phyloP scores from a whole-genome alignment of 2,113 vertebrate species.

The Microtus pennsylvanicus region DNA sequence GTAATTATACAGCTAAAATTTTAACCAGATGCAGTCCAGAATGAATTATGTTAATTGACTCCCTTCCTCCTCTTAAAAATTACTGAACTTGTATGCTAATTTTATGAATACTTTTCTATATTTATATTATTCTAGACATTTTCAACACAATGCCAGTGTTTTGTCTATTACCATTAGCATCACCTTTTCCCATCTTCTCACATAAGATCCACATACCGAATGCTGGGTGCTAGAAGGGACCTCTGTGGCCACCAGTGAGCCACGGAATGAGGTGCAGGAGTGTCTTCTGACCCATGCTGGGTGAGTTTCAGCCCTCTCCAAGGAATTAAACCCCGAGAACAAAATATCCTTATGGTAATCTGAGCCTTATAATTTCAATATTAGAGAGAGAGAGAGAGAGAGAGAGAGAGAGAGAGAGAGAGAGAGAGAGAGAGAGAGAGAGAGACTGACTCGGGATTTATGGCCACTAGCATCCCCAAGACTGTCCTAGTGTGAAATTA shows the following conservation, averaged over 20 bases:
- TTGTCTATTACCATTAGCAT: not conserved
- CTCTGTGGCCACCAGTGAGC: not conserved
- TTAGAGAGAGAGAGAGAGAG: not conserved
- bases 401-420: no score
- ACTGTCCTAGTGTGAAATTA: not conserved
- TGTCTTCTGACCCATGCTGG: not conserved
- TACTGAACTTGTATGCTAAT: not conserved
- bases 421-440: no score
- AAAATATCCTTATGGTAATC: not conserved
- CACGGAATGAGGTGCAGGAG: rapidly evolving
- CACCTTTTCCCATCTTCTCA: not conserved
- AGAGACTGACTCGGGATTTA: not conserved
- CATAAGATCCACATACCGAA: not conserved
- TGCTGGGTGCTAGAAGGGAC: not conserved
- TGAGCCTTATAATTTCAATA: not conserved
- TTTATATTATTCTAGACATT: not conserved
- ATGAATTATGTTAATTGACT: constrained; percentile 31
- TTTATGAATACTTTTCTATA: not conserved
- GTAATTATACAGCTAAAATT: constrained; percentile 63
- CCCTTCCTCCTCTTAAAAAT: not conserved
- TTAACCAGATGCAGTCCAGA: constrained; percentile 58
- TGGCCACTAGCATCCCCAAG: not conserved
- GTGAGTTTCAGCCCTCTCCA: not conserved
- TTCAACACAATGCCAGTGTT: not conserved
- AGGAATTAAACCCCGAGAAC: not conserved